Base-by-base conservation (phyloP, 1,140 invertebrate genomes). In the Aphidius gifuensis region DNA sequence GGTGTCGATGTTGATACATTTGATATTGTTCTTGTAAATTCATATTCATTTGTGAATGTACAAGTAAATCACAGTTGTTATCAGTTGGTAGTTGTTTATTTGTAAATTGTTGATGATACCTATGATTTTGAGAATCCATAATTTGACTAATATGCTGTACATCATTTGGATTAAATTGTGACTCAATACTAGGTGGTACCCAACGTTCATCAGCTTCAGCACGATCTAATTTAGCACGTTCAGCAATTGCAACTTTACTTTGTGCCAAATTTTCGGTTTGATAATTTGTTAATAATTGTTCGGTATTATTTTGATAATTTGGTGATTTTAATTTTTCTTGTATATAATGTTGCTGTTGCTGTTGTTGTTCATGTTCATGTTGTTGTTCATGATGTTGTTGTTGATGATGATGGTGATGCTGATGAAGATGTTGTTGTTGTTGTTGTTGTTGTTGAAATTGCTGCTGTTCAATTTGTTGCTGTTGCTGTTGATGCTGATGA, bases 131-230 rank as follows among this genome's bases (percentile, higher is more conserved):
- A 32, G 70, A 74, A 5, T 80, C 78, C 51, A 80, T 78, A 2
- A 81, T 65, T 59, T 79, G 75, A 64, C 77, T 81, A 7, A 80
- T 55, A 32, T 80, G 76, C 44, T 73, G 71, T 8, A 78, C 69
- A 32, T 81, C 77, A 21, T 73, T 74, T 0, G 76, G 71, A 67
- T 78, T 78, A 45, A 82, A 78, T 32, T 32, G 23, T 16, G 70
- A 80, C 7, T 79, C 79, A 32, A 80, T 79, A 67, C 84, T 85
- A 4, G 85, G 85, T 23, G 86, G 86, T 5, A 88, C 85, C 86
- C 87, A 88, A 59, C 86, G 74, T 68, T 88, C 86, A 64, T 87
- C 86, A 1, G 84, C 82, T 65, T 85, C 82, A 9, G 80, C 82
- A 46, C 79, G 78, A 67, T 84, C 80, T 6, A 84, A 66, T 62